phyloP scores from a whole-genome alignment of 2,113 vertebrate genomes.

The Psophia crepitans region DNA sequence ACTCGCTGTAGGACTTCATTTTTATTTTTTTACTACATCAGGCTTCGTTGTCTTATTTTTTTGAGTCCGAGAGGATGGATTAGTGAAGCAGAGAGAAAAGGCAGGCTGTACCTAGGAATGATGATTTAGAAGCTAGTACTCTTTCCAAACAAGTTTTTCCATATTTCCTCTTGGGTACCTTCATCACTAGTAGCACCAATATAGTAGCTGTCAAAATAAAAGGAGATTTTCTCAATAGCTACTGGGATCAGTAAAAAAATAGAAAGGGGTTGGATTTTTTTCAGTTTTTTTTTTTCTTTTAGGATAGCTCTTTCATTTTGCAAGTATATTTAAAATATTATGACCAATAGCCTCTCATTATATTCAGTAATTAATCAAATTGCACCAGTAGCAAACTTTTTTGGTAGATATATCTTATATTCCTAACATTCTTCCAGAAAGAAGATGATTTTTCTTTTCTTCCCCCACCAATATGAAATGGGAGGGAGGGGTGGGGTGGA shows the following conservation, averaged over 20 bases:
- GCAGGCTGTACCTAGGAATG: fast-evolving
- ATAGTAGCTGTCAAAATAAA: not conserved
- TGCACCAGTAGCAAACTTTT: not conserved
- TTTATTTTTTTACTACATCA: not conserved
- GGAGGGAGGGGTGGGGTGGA: too few relatives aligned
- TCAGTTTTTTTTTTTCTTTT: not conserved
- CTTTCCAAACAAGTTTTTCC: not conserved
- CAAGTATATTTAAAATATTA: fast-evolving
- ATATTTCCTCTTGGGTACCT: fast-evolving
- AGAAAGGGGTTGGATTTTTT: too few relatives aligned
- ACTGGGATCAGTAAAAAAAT: not conserved
- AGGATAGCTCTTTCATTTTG: not conserved
- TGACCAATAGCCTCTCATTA: not conserved
- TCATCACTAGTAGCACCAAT: not conserved
- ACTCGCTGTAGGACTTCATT: not conserved
- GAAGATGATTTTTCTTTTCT: not conserved
- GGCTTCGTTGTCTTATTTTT: not conserved
- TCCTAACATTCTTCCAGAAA: not conserved
- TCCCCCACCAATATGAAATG: not conserved
- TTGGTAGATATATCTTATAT: not conserved
- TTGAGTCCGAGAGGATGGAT: not conserved
- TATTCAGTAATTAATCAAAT: not conserved
- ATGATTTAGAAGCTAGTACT: not conserved
- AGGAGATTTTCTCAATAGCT: not conserved
- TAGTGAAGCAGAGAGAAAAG: not conserved